These are phyloP conservation scores for Osedax frankpressi DNA, from an alignment of 2,888 invertebrate species.

Conservation along the genomic window DNA sequence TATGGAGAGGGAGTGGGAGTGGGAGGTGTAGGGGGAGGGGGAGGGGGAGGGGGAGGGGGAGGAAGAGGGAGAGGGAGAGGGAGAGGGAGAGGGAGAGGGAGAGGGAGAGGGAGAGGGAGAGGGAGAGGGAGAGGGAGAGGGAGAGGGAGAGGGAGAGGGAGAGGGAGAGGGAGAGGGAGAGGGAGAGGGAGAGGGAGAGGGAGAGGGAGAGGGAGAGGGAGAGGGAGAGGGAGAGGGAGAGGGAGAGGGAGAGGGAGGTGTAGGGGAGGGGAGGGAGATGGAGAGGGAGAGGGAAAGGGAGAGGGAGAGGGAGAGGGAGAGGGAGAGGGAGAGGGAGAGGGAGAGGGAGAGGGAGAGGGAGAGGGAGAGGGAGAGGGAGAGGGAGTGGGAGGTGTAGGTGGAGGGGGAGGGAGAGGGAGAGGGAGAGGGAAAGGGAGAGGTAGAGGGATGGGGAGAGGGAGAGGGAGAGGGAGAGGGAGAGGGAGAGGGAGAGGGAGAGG, in stretches of 20 bases:
- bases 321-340: background rate
- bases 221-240: constrained; percentile 1
- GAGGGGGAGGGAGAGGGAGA: background rate
- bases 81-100: background rate
- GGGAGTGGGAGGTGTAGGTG: background rate
- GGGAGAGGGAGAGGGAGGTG: background rate
- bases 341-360: too few species aligned
- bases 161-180: constrained; percentile 1
- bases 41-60: background rate
- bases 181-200: background rate
- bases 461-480: background rate
- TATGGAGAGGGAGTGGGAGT: background rate
- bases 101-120: background rate
- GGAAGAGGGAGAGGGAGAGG: background rate
- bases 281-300: background rate
- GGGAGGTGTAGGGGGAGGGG: background rate
- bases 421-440: background rate
- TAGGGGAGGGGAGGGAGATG: too few species aligned
- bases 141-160: constrained; percentile 1
- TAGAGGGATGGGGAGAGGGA: background rate
- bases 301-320: constrained; percentile 1
- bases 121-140: background rate
- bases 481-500: background rate
- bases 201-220: constrained; percentile 1
- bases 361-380: too few species aligned